Evolutionary conservation across 2,113 vertebrate species (phyloP), one percentile per base, ranked within the genome.

Genomic region (Oplegnathus fasciatus): DNA sequence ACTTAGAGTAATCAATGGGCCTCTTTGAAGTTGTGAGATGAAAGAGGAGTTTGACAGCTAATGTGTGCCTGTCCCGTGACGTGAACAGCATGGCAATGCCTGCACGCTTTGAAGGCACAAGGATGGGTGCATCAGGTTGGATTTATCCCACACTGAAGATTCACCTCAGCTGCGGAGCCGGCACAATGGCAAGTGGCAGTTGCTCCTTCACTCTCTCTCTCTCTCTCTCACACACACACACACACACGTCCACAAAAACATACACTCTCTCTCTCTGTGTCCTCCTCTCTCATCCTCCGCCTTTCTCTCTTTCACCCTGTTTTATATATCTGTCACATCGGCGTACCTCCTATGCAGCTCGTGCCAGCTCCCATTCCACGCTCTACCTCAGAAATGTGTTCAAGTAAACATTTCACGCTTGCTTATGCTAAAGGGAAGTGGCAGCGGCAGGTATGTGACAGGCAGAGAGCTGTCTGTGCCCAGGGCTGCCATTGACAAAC

Each of bases 1-100:
- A 95, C 95, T 96, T 96, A 95, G 92, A 94, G 93, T 95, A 96
- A 96, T 96, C 96, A 95, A 95, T 95, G 93, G 91, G 89, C 78
- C 91, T 85, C 94, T 96, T 95, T 95, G 96, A 96, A 96, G 95
- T 95, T 90, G 79, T 58, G 88, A 94, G 95, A 96, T 96, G 95
- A 96, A 96, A 95, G 94, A 91, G 90, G 91, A 93, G 92, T 94
- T 94, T 95, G 95, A 95, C 95, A 93, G 94, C 91, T 94, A 93
- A 94, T 94, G 94, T 93, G 94, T 80, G 95, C 90, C 94, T 92
- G 91, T 94, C 91, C 92, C 75, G 83, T 93, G 91, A 93, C 91
- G 95, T 95, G 95, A 94, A 94, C 91, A 78, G 95, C 94, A 95
- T 96, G 90, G 82, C 83, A 86, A 95, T 94, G 94, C 77, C 85